Evolutionary conservation across 2,888 invertebrate species (phyloP).

Genomic region (Tachina lurida): DNA sequence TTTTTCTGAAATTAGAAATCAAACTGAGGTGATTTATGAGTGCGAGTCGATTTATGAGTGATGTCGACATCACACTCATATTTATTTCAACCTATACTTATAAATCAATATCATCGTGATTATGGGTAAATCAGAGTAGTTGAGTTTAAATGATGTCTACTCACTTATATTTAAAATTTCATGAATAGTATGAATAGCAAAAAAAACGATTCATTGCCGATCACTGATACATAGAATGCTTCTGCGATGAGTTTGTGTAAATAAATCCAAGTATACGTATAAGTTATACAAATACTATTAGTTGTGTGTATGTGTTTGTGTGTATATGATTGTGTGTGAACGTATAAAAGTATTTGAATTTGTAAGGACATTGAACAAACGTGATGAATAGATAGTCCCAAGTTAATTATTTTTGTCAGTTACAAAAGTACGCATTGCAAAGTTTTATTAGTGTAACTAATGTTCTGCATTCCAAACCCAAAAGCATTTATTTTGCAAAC

Average conservation of each 20-base stretch:
- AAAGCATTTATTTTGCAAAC: constrained; percentile 33
- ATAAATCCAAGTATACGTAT: background rate
- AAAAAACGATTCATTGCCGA: too few relatives aligned
- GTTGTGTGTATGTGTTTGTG: background rate
- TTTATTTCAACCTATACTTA: too few relatives aligned
- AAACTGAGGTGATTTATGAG: too few relatives aligned
- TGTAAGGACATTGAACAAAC: constrained; percentile 59
- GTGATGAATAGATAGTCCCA: constrained; percentile 68
- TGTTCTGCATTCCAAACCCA: constrained; percentile 34
- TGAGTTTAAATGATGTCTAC: too few relatives aligned
- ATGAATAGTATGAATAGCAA: too few relatives aligned
- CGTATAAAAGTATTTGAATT: constrained; percentile 20
- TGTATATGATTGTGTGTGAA: background rate
- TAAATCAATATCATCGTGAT: too few relatives aligned
- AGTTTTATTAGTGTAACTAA: constrained; percentile 16
- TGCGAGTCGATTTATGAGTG: too few relatives aligned
- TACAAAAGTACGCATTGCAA: constrained; percentile 50
- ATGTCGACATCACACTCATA: too few relatives aligned
- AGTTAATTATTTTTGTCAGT: constrained; percentile 64
- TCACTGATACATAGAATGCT: too few relatives aligned
- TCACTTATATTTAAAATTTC: too few relatives aligned
- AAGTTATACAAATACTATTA: background rate
- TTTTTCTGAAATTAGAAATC: too few relatives aligned
- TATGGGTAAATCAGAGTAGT: too few relatives aligned
- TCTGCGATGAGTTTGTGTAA: background rate